phyloP scores from a whole-genome alignment of 2,797 vertebrate species.

The Garrulus glandarius region DNA sequence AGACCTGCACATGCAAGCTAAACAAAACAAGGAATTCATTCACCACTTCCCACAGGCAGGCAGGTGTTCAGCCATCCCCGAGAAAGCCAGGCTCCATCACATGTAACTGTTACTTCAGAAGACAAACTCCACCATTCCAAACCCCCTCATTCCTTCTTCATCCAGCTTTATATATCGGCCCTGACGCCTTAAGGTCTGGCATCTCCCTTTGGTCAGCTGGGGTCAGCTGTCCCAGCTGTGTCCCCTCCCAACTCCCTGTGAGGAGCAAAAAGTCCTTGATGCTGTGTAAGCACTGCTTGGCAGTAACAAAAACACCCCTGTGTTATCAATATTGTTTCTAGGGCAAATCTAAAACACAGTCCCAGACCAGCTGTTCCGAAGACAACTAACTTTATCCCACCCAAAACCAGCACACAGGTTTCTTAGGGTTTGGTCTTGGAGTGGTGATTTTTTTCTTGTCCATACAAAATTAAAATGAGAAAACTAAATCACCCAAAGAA shows the following conservation, averaged over 20 bases:
- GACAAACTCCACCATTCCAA: accelerated
- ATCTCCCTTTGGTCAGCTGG: background rate
- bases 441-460: background rate
- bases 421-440: background rate
- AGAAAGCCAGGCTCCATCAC: background rate
- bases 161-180: background rate
- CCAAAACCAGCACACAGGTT: background rate
- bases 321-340: background rate
- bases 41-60: background rate
- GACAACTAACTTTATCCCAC: background rate
- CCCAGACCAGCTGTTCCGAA: background rate
- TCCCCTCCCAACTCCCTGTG: background rate
- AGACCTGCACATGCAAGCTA: background rate
- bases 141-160: background rate
- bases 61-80: background rate
- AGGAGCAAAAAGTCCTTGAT: background rate
- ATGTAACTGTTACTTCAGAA: accelerated
- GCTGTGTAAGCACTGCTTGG: background rate
- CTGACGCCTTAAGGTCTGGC: accelerated
- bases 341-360: background rate
- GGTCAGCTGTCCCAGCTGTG: background rate
- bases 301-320: background rate
- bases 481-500: background rate
- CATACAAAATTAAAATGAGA: background rate
- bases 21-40: background rate